phyloP scores from a whole-genome alignment of 37 sponge, comb jelly and placozoan genomes.

The Hexactinellida sp. region DNA sequence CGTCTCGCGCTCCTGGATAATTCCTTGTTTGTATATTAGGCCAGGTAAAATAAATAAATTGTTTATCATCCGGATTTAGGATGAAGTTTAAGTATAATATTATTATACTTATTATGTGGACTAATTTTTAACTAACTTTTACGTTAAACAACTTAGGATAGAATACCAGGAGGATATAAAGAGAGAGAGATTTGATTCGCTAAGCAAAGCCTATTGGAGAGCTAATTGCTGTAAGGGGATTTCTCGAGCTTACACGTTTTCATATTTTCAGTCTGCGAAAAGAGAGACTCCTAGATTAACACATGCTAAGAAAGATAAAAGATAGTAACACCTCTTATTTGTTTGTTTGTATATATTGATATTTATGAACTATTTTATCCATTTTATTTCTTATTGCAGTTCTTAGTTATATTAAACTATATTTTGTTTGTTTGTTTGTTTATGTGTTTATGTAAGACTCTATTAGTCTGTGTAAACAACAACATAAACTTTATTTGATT shows the following conservation, averaged over 20 bases:
- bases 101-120: too few species aligned
- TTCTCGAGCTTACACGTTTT: neutral
- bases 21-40: too few species aligned
- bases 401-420: neutral
- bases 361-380: neutral
- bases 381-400: neutral
- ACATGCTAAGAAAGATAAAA: neutral
- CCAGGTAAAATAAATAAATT: too few species aligned
- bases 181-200: neutral
- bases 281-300: neutral
- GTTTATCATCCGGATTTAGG: too few species aligned
- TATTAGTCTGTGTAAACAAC: too few species aligned
- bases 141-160: too few species aligned
- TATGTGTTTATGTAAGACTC: too few species aligned
- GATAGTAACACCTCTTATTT: neutral
- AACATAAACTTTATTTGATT: too few species aligned
- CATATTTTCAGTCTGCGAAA: neutral
- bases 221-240: neutral
- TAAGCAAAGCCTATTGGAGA: neutral
- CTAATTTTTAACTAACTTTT: too few species aligned
- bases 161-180: neutral
- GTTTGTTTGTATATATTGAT: neutral
- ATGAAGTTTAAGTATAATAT: too few species aligned
- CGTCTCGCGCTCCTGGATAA: too few species aligned
- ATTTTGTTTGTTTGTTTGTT: neutral